Evolutionary conservation across 2,797 vertebrate species (phyloP).

Genomic region (Muraenolepis orangiensis): DNA sequence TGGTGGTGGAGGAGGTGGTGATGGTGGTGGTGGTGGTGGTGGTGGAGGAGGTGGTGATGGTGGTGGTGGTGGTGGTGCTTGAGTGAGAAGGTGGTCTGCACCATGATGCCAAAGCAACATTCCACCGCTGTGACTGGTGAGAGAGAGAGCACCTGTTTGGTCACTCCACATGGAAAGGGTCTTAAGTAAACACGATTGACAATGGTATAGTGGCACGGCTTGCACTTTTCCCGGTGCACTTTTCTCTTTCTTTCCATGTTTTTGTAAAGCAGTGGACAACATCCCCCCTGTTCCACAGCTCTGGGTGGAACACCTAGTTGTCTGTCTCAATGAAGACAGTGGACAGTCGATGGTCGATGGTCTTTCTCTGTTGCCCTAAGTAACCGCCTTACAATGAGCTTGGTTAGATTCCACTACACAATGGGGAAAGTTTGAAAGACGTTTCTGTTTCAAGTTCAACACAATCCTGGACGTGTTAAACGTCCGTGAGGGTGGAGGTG

Average conservation of each 20-base stretch:
- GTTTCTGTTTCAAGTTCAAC: not conserved
- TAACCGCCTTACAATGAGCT: not conserved
- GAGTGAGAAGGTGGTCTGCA: not conserved
- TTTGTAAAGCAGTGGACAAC: not conserved
- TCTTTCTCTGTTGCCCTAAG: too few relatives aligned
- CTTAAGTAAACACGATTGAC: not conserved
- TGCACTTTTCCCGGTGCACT: not conserved
- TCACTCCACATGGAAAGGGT: not conserved
- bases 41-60: not conserved
- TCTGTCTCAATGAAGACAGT: too few relatives aligned
- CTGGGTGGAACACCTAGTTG: not conserved
- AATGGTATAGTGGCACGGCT: not conserved
- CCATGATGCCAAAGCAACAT: not conserved
- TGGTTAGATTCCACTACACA: not conserved
- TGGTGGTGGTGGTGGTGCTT: not conserved
- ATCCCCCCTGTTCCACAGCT: not conserved
- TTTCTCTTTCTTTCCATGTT: not conserved
- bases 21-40: not conserved
- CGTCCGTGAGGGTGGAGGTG: not conserved
- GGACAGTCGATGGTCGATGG: too few relatives aligned
- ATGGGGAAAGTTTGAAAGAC: not conserved
- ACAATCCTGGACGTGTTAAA: not conserved
- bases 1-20: not conserved
- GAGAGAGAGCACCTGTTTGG: not conserved
- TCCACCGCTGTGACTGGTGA: not conserved